Evolutionary conservation across 92 coral and sea anemone genomes (phyloP).

Genomic region (Siderastrea siderea): DNA sequence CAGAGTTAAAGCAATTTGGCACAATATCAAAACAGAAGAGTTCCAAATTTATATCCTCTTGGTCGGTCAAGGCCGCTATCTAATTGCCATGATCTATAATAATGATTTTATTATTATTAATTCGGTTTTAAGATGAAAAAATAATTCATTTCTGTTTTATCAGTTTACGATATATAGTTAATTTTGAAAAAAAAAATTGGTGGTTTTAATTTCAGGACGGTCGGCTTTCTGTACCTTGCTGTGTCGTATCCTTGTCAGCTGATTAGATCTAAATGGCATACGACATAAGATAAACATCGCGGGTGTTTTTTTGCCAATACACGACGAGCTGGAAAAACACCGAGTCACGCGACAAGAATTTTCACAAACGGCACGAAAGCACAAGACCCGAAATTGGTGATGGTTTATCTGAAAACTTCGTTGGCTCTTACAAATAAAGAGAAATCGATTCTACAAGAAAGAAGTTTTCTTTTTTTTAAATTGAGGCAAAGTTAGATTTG

Average conservation of each 20-base stretch:
- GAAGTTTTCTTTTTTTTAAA: not conserved
- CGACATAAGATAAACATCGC: not conserved
- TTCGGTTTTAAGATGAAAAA: not conserved
- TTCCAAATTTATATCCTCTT: not conserved
- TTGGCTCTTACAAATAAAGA: not conserved
- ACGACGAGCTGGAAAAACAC: not conserved
- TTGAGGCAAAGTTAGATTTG: not conserved
- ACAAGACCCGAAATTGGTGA: not conserved
- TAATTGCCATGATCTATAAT: not conserved
- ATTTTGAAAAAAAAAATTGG: not conserved
- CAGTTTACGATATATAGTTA: not conserved
- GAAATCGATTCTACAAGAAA: not conserved
- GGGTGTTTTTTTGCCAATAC: not conserved
- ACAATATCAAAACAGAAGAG: not conserved
- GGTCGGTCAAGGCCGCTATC: too few relatives aligned
- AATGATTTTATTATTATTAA: not conserved
- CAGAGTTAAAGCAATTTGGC: not conserved
- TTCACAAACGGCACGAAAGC: not conserved
- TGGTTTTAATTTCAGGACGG: not conserved
- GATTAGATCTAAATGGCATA: not conserved
- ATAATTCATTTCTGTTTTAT: not conserved
- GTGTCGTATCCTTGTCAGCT: not conserved
- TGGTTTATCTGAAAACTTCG: not conserved
- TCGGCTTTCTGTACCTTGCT: not conserved
- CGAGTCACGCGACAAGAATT: conserved; percentile 12